These are phyloP conservation scores for Peromyscus melanophrys DNA, from an alignment of 2,797 vertebrate genomes.

Conservation along the genomic window DNA sequence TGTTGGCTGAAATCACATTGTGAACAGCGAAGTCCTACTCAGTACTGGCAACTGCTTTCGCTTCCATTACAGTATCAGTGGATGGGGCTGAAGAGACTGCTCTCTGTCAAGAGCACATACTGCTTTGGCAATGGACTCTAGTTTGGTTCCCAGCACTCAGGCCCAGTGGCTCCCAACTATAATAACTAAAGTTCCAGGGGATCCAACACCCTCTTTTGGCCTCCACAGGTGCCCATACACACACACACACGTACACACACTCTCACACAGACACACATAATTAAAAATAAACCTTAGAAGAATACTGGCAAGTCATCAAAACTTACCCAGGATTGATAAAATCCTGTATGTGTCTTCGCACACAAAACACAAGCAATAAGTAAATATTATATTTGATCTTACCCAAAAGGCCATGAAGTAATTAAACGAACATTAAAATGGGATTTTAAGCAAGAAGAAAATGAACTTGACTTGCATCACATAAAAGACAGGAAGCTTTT, in stretches of 20 bases:
- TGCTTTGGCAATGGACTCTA: not conserved
- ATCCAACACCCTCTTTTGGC: not conserved
- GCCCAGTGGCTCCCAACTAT: not conserved
- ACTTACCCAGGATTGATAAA: conserved; percentile 20
- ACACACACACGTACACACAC: not conserved
- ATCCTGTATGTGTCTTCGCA: not conserved
- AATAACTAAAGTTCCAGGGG: not conserved
- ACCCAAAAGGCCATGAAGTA: not conserved
- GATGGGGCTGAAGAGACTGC: not conserved
- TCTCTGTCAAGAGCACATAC: not conserved
- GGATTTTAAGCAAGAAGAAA: conserved; percentile 12
- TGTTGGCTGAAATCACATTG: not conserved
- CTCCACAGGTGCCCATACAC: not conserved
- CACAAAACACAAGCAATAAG: conserved; percentile 1
- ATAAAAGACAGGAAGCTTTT: not conserved
- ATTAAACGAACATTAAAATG: not conserved
- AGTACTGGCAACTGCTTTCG: not conserved
- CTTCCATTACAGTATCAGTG: not conserved
- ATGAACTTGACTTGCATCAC: not conserved
- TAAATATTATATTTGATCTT: not conserved
- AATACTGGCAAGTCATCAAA: not conserved
- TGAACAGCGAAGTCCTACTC: not conserved
- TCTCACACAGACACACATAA: not conserved
- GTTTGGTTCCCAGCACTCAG: not conserved
- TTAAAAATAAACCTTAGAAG: not conserved